phyloP scores from a whole-genome alignment of 1,140 invertebrate species.

The Neelides sp. region DNA sequence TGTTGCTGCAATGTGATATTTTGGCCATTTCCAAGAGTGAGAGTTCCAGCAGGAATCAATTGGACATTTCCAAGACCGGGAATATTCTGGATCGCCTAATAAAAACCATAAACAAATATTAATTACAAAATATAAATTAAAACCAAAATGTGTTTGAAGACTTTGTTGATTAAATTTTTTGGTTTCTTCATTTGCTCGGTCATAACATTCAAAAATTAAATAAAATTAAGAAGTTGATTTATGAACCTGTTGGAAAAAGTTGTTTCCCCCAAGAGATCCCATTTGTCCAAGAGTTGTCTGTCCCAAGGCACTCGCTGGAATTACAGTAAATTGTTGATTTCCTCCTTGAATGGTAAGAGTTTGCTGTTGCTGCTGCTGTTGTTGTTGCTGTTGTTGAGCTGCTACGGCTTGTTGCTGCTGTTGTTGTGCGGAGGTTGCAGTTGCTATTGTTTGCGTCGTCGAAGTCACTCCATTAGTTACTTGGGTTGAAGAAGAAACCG shows the following conservation, averaged over 20 bases:
- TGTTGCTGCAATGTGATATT: constrained; percentile 25
- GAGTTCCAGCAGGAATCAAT: constrained; percentile 47
- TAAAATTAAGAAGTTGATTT: constrained; percentile 35
- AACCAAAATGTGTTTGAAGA: no score
- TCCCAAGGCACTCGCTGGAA: constrained; percentile 47
- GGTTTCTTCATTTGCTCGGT: no score
- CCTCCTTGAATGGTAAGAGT: constrained; percentile 33
- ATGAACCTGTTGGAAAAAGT: constrained; percentile 36
- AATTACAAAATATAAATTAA: no score
- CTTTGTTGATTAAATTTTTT: no score
- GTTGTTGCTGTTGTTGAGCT: constrained; percentile 32
- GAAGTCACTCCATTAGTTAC: constrained; percentile 31
- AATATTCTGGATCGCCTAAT: constrained; percentile 55
- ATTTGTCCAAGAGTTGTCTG: constrained; percentile 30
- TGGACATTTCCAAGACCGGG: constrained; percentile 63
- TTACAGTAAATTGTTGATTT: constrained; percentile 54
- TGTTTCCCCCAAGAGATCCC: constrained; percentile 29
- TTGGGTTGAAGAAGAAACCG: constrained; percentile 30
- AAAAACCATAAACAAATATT: no score
- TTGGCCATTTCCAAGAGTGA: constrained; percentile 29
- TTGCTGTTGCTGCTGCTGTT: constrained; percentile 34
- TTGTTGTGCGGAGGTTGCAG: constrained; percentile 19
- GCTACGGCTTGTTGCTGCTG: constrained; percentile 20
- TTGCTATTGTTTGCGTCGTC: constrained; percentile 30
- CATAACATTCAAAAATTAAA: no score